Evolutionary conservation across 2,113 vertebrate genomes (phyloP).

Genomic region (Phainopepla nitens): DNA sequence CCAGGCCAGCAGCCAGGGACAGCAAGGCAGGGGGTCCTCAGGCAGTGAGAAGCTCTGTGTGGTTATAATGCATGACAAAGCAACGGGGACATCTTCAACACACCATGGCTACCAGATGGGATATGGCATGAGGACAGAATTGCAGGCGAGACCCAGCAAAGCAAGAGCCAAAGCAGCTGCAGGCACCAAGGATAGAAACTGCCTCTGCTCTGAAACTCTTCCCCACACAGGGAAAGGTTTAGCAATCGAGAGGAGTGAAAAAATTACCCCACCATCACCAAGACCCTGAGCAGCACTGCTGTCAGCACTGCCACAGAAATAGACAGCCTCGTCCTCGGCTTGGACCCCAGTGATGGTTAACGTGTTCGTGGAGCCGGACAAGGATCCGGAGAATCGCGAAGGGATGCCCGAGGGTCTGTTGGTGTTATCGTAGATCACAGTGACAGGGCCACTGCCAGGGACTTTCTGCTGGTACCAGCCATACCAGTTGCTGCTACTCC

Average conservation of each 20-base stretch:
- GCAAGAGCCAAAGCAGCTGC: not conserved
- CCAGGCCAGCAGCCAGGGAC: not conserved
- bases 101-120: not conserved
- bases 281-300: not conserved
- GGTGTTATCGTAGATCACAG: accelerated
- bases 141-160: not conserved
- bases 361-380: accelerated
- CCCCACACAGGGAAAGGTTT: not conserved
- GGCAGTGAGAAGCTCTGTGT: not conserved
- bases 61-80: not conserved
- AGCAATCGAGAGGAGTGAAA: not conserved
- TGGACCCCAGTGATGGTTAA: not conserved
- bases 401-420: not conserved
- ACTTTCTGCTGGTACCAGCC: constrained; percentile 11
- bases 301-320: not conserved
- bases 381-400: not conserved
- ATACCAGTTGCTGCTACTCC: accelerated
- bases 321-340: not conserved
- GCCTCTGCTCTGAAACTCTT: not conserved
- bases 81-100: not conserved
- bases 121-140: not conserved
- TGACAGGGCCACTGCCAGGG: not conserved
- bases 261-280: not conserved
- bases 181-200: not conserved
- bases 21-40: not conserved